phyloP scores from a whole-genome alignment of 2,888 invertebrate species.

The Microplitis manilae region DNA sequence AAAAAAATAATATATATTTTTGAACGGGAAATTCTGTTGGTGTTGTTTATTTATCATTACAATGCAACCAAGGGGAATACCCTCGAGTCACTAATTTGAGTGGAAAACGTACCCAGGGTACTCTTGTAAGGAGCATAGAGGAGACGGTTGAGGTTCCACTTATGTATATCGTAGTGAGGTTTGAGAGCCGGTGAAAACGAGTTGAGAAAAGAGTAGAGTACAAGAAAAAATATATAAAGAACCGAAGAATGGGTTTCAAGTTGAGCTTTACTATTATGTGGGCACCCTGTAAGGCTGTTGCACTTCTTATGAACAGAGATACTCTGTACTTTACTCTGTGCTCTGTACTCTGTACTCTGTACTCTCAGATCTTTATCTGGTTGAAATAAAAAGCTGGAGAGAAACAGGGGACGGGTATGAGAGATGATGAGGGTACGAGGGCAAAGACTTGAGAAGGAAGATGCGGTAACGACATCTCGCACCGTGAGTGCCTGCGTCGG shows the following conservation, averaged over 20 bases:
- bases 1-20: constrained; percentile 4
- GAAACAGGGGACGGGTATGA: not conserved
- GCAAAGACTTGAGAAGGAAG: constrained; percentile 28
- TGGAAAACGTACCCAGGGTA: constrained; percentile 51
- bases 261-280: constrained; percentile 5
- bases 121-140: constrained; percentile 28
- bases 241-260: constrained; percentile 15
- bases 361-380: not conserved
- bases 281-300: constrained; percentile 12
- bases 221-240: constrained; percentile 1
- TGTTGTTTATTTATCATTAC: constrained; percentile 54
- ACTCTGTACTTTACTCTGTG: not conserved
- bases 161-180: constrained; percentile 3
- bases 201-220: constrained; percentile 23
- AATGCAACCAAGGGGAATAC: constrained; percentile 51
- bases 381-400: constrained; percentile 5
- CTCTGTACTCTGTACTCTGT: not conserved
- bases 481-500: constrained; percentile 20
- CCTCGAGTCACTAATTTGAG: constrained; percentile 61
- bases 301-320: not conserved
- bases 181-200: constrained; percentile 29
- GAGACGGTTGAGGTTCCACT: constrained; percentile 12
- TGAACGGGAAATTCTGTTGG: constrained; percentile 16
- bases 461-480: constrained; percentile 42
- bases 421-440: constrained; percentile 20